Conservation (phyloP, 2,888 invertebrate species). For the Pterobdella sp. region DNA sequence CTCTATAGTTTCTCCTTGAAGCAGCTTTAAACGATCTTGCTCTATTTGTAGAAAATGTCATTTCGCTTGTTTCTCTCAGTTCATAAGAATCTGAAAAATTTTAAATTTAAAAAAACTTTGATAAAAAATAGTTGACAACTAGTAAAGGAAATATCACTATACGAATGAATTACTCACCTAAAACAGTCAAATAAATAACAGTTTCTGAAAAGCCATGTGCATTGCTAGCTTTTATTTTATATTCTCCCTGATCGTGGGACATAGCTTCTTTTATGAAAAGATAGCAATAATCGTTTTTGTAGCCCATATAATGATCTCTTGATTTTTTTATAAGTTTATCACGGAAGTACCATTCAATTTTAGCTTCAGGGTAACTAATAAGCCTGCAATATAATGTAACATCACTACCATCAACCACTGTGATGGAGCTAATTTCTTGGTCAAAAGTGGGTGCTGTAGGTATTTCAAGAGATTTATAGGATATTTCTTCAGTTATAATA, state of each 20-base stretch:
- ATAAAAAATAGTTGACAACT: neutral
- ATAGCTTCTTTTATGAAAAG: constrained; percentile 16
- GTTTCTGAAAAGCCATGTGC: constrained; percentile 16
- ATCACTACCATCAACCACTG: constrained; percentile 23
- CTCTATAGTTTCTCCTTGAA: neutral
- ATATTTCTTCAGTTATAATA: neutral
- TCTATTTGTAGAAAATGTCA: neutral
- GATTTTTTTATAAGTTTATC: constrained; percentile 8
- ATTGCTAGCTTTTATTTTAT: constrained; percentile 14
- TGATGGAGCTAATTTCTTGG: constrained; percentile 21
- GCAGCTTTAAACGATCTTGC: neutral
- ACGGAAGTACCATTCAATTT: constrained; percentile 21
- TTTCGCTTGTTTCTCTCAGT: constrained; percentile 1
- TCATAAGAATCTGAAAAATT: constrained; percentile 21
- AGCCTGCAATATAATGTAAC: constrained; percentile 15
- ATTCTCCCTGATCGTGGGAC: constrained; percentile 24
- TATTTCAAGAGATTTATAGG: neutral
- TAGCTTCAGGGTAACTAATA: constrained; percentile 11
- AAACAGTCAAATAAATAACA: constrained; percentile 21
- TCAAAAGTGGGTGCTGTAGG: constrained; percentile 18
- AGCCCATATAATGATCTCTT: constrained; percentile 16
- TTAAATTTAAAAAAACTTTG: neutral
- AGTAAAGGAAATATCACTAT: neutral
- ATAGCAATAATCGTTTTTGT: constrained; percentile 23
- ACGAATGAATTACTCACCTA: constrained; percentile 9